Base-by-base conservation (phyloP, 2,797 vertebrate genomes). In the Peromyscus melanophrys region DNA sequence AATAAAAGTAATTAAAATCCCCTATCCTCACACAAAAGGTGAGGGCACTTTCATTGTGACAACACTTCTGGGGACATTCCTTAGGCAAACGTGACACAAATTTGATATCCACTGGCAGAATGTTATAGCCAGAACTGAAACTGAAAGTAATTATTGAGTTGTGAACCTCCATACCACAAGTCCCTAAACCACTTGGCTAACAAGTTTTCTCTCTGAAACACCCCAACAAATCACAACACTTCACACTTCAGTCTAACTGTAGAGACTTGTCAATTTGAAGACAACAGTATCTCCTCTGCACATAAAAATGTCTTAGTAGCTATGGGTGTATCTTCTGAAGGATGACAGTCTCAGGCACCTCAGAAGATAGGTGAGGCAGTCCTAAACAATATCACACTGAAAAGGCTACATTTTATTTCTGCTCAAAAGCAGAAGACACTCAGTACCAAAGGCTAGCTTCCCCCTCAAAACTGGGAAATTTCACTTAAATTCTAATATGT, bases 101-200 rank as follows among this genome's bases (percentile, higher is more conserved):
- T 87, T 71, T 97, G 86, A 59, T 88, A 59, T 84, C 40, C 16
- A 69, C 0, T 77, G 82, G 69, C 65, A 91, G 49, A 93, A 37
- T 86, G 96, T 95, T 67, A 90, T 34, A 96, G 76, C 63, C 94
- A 89, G 96, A 97, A 95, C 86, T 89, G 76, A 91, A 96, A 84
- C 63, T 78, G 46, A 92, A 95, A 89, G 23, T 78, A 94, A 78
- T 94, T 93, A 88, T 57, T 67, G 23, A 96, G 78, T 77, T n/a
- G 52, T 88, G 46, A 96, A 87, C 16, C 71, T 34, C 67, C 80
- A 49, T 82, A 57, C 46, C 65, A 87, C n/a, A 87, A 87, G 92
- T 94, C 52, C 76, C 91, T 67, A 89, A 92, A 89, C 63, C 83
- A 52, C 94, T 93, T 85, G 95, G 37, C 81, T 95, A 96, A 94